A percentile compares a stretch with the other conserved stretches of the same genome.
phyloP scores from a whole-genome alignment of 2,888 invertebrate genomes.

The Latheticus oryzae region DNA sequence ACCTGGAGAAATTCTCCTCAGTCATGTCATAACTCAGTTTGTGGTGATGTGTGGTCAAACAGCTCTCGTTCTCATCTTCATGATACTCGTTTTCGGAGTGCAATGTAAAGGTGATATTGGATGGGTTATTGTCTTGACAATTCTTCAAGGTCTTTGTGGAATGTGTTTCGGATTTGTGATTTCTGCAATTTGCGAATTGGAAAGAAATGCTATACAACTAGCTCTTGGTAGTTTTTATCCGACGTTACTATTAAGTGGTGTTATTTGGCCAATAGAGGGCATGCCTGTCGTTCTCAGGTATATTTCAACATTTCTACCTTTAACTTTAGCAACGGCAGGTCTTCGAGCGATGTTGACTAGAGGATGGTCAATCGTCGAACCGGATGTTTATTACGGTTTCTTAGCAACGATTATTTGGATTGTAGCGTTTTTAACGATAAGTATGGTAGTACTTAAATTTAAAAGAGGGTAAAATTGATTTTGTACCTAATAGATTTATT shows the following conservation, averaged over 20 bases:
- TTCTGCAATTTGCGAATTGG: slow-evolving; percentile 91
- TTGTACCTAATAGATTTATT: slow-evolving; percentile 14
- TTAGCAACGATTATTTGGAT: slow-evolving; percentile 89
- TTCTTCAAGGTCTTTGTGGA: slow-evolving; percentile 92
- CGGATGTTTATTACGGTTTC: slow-evolving; percentile 89
- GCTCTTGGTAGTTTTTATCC: slow-evolving; percentile 96
- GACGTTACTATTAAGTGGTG: slow-evolving; percentile 89
- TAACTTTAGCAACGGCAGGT: slow-evolving; percentile 93
- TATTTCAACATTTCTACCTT: slow-evolving; percentile 84
- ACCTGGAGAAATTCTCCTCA: slow-evolving; percentile 91
- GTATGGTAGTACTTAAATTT: slow-evolving; percentile 82
- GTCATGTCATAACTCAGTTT: slow-evolving; percentile 94
- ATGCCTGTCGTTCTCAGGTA: slow-evolving; percentile 87
- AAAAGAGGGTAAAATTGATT: slow-evolving; percentile 67
- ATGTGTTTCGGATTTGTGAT: slow-evolving; percentile 98
- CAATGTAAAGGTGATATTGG: slow-evolving; percentile 89
- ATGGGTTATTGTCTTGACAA: slow-evolving; percentile 85
- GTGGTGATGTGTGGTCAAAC: slow-evolving; percentile 96
- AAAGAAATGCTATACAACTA: slow-evolving; percentile 92
- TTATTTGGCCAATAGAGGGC: slow-evolving; percentile 96
- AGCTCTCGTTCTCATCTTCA: slow-evolving; percentile 88
- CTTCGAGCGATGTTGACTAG: slow-evolving; percentile 87
- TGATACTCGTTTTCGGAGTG: slow-evolving; percentile 90
- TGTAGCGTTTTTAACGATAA: slow-evolving; percentile 81
- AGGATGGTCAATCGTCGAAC: slow-evolving; percentile 86